These are phyloP conservation scores for Mus minutoides DNA, from an alignment of 2,797 vertebrate genomes.

Conservation along the genomic window DNA sequence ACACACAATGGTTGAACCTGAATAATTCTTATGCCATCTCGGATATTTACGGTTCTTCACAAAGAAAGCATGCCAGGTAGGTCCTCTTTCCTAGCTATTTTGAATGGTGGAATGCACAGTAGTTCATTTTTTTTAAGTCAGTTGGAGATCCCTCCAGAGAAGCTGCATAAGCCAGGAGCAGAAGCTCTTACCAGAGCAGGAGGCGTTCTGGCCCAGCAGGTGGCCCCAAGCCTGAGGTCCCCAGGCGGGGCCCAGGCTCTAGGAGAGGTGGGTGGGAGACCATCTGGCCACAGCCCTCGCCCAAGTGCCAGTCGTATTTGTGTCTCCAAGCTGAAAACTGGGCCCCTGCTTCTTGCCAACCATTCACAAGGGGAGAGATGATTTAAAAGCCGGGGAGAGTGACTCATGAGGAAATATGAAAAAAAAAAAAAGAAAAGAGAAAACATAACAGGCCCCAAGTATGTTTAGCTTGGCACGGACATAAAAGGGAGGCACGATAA, in stretches of 20 bases:
- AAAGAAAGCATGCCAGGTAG: not conserved
- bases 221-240: not conserved
- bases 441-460: conserved; percentile 69
- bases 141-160: not conserved
- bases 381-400: conserved; percentile 81
- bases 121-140: not conserved
- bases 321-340: not conserved
- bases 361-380: conserved; percentile 77
- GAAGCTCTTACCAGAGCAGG: not conserved
- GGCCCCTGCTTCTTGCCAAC: not conserved
- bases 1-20: not conserved
- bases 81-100: not conserved
- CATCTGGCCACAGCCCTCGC: not conserved
- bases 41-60: not conserved
- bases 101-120: not conserved
- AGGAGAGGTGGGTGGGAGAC: not conserved
- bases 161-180: not conserved
- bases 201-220: not conserved
- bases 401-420: conserved; percentile 84
- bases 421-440: conserved; percentile 80
- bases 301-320: not conserved
- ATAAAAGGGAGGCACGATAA: conserved; percentile 73
- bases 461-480: conserved; percentile 84
- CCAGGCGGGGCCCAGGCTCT: not conserved
- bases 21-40: not conserved